Evolutionary conservation across 2,888 invertebrate genomes (phyloP), one percentile per base, ranked within the genome.

Genomic region (Panorpa germanica): DNA sequence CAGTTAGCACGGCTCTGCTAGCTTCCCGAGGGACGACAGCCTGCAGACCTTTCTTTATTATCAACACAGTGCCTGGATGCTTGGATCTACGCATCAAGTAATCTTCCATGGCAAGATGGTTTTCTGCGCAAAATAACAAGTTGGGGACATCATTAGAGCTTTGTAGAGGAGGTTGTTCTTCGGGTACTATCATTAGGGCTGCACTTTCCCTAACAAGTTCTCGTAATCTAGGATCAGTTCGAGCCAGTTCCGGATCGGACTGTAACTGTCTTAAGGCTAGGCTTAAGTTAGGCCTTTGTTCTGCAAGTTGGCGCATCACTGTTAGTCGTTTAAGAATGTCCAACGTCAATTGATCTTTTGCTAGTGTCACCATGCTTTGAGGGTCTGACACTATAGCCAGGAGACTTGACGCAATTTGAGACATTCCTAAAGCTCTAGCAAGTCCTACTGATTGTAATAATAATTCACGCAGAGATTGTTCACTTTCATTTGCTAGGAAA

Each of bases 21-120:
- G 75, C 72, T 49, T 80, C 78, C 30, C 73, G 63, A 1, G 81
- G 81, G 4, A 81, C 68, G 3, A 81, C 75, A 1, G 74, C 74
- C 46, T 80, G 77, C 23, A 73, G 49, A 5, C 73, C 72, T 43
- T 70, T 70, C 39, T 78, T 75, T 42, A 76, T 64, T 23, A 81
- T 74, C 43, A 81, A 59, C 5, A 50, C 49, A 2, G 72, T 66
- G 7, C 68, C 67, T 1, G 61, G 59, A 11, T 50, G 42, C 37
- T 62, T 63, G 28, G 37, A 44, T 38, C 64, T 57, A 43, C 66
- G 62, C 39, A 72, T 60, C 26, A 77, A 50, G 42, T 70, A 76
- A 40, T 77, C 76, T 53, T 77, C 76, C 55, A 77, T 73, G 0
- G 76, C 77, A n/a, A 78, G 52, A 41, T 69, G 64, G 43, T 78